Evolutionary conservation across 2,113 vertebrate genomes (phyloP).

Genomic region (Sapajus apella): DNA sequence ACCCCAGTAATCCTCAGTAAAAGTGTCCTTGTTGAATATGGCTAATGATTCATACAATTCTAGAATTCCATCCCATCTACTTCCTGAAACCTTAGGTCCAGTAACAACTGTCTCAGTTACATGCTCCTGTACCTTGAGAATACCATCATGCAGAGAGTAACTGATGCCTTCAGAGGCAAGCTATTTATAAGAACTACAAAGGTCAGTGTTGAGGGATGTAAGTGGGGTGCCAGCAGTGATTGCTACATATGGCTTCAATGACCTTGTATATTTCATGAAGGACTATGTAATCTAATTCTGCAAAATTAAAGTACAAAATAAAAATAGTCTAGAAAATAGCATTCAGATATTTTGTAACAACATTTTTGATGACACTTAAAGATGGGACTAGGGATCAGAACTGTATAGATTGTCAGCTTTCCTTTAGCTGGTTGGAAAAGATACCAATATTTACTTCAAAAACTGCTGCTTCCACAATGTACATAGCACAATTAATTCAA

Average conservation of each 20-base stretch:
- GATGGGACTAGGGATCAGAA: background rate
- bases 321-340: background rate
- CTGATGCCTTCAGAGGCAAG: background rate
- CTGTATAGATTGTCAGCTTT: background rate
- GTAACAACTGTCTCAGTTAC: background rate
- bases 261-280: background rate
- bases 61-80: background rate
- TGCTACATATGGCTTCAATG: background rate
- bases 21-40: background rate
- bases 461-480: background rate
- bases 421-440: background rate
- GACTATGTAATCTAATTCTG: background rate
- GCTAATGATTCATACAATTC: background rate
- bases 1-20: background rate
- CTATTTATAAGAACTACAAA: background rate
- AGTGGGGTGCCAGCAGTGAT: background rate
- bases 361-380: background rate
- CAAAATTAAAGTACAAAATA: background rate
- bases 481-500: background rate
- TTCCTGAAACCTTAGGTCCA: background rate
- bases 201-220: background rate
- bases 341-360: background rate
- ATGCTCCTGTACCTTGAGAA: background rate
- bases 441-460: background rate
- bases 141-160: background rate